Percentiles rank a stretch among this genome's conserved stretches.
Evolutionary conservation across 2,888 invertebrate species (phyloP).

Genomic region (Stenichneumon culpator): DNA sequence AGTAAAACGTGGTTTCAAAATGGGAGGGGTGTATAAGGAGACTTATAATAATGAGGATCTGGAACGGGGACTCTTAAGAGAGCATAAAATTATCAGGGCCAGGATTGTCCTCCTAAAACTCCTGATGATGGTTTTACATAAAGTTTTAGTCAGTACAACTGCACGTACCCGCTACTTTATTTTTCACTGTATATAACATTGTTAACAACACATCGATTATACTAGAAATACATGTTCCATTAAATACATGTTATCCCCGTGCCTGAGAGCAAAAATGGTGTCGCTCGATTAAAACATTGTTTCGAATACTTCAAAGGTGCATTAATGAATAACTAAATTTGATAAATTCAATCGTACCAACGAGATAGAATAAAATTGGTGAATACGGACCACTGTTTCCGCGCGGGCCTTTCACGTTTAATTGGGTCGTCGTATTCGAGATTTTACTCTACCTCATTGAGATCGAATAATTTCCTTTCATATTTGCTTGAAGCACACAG

Average conservation of each 20-base stretch:
- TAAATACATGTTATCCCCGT: too few species aligned
- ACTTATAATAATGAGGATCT: too few species aligned
- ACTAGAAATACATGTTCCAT: background rate
- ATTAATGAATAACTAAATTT: background rate
- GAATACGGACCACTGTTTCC: background rate
- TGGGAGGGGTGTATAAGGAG: too few species aligned
- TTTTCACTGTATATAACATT: too few species aligned
- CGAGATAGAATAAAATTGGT: background rate
- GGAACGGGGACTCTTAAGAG: too few species aligned
- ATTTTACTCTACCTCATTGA: background rate
- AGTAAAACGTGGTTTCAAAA: too few species aligned
- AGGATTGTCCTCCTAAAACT: too few species aligned
- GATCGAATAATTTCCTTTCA: conserved; percentile 7
- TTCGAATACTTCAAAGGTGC: background rate
- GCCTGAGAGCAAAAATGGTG: too few species aligned
- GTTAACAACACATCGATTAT: background rate
- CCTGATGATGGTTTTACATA: too few species aligned
- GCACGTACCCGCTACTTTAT: too few species aligned
- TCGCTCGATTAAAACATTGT: background rate
- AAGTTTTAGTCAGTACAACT: too few species aligned
- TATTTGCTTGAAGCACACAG: conserved; percentile 15
- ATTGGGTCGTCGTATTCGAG: background rate
- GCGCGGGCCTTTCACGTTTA: background rate
- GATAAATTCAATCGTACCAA: background rate
- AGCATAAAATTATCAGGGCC: too few species aligned